Conservation (phyloP, 2,888 invertebrate genomes). For the Operophtera brumata region DNA sequence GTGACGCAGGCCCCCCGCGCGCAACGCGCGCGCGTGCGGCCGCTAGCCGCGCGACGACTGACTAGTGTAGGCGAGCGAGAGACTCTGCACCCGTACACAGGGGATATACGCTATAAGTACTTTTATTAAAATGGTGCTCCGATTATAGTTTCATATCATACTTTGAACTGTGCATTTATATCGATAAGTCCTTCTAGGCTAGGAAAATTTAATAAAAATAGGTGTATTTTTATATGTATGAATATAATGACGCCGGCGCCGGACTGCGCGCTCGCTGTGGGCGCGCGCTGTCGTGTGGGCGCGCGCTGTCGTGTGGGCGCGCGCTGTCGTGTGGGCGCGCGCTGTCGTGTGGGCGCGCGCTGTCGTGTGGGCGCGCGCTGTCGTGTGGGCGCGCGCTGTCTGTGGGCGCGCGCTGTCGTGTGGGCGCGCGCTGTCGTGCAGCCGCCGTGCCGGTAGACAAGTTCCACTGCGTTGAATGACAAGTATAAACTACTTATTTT, state of each 20-base stretch:
- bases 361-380: too few relatives aligned
- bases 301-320: too few relatives aligned
- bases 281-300: too few relatives aligned
- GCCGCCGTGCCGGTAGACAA: too few relatives aligned
- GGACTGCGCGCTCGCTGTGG: neutral
- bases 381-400: too few relatives aligned
- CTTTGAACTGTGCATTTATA: slow-evolving; percentile 71
- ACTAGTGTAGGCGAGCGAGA: slow-evolving; percentile 7
- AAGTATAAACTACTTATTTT: too few relatives aligned
- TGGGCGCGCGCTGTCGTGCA: too few relatives aligned
- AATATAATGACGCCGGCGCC: neutral
- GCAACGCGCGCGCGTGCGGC: slow-evolving; percentile 33
- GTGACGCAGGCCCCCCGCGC: slow-evolving; percentile 63
- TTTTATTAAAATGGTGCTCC: slow-evolving; percentile 69
- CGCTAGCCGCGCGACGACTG: slow-evolving; percentile 25
- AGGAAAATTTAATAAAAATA: slow-evolving; percentile 58
- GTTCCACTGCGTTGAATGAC: too few relatives aligned
- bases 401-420: too few relatives aligned
- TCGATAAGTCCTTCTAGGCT: slow-evolving; percentile 60
- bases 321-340: too few relatives aligned
- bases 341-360: too few relatives aligned
- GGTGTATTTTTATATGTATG: slow-evolving; percentile 63
- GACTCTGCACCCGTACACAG: neutral
- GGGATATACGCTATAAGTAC: slow-evolving; percentile 7
- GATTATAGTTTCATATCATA: slow-evolving; percentile 76